A percentile compares a stretch with the other conserved stretches of the same genome.
Evolutionary conservation across 2,113 vertebrate genomes (phyloP).

Genomic region (Serinus canaria): DNA sequence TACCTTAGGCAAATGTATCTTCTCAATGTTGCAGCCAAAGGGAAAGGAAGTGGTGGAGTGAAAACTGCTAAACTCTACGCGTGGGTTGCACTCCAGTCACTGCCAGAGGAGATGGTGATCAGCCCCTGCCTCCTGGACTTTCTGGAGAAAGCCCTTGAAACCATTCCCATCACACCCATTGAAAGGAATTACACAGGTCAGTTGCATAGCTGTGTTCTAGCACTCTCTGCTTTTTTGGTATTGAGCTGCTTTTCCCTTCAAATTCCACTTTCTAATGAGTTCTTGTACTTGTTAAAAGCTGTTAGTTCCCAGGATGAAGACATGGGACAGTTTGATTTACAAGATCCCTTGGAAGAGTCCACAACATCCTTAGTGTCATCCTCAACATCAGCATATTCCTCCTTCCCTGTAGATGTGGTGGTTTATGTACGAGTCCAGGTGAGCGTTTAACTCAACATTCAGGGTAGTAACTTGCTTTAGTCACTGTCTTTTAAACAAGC

Average conservation of each 20-base stretch:
- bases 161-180: conserved; percentile 96
- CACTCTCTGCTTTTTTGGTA: neutral
- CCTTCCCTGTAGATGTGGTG: conserved; percentile 97
- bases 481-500: neutral
- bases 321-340: conserved; percentile 92
- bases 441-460: neutral
- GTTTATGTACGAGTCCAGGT: conserved; percentile 99
- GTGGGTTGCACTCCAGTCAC: conserved; percentile 96
- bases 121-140: conserved; percentile 96
- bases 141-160: conserved; percentile 96
- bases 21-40: conserved; percentile 85
- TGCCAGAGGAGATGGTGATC: conserved; percentile 99
- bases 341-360: conserved; percentile 92
- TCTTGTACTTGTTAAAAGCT: conserved; percentile 70
- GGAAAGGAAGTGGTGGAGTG: conserved; percentile 87
- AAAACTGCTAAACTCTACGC: conserved; percentile 97
- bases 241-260: neutral
- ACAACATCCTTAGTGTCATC: conserved; percentile 93
- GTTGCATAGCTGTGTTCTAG: neutral
- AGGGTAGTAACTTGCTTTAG: neutral
- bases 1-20: neutral
- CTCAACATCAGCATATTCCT: conserved; percentile 92
- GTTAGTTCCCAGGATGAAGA: conserved; percentile 93
- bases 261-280: neutral
- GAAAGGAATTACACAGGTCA: conserved; percentile 88